These are phyloP conservation scores for Siniperca undulata DNA, from an alignment of 2,797 vertebrate genomes.

Conservation along the genomic window DNA sequence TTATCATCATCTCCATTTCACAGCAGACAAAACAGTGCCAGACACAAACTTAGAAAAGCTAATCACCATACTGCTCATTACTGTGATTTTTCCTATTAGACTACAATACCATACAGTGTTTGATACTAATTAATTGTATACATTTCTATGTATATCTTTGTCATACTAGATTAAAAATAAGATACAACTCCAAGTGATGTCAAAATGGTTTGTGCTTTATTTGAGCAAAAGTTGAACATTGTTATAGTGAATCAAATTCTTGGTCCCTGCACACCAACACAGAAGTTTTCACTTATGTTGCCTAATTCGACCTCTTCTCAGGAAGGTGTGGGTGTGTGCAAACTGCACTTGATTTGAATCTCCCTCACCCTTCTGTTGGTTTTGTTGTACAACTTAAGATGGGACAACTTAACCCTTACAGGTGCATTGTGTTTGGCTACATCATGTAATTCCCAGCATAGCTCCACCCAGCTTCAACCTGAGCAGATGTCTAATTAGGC, in stretches of 20 bases:
- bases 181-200: not conserved
- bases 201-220: constrained; percentile 48
- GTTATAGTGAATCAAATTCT: constrained; percentile 3
- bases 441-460: not conserved
- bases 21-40: constrained; percentile 11
- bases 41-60: constrained; percentile 5
- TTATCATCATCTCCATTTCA: constrained; percentile 17
- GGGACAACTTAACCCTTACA: not conserved
- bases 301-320: not conserved
- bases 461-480: not conserved
- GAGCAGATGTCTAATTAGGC: constrained; percentile 1
- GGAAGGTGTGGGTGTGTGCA: not conserved
- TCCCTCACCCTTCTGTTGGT: not conserved
- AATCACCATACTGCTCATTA: not conserved
- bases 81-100: not conserved
- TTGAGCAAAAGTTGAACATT: constrained; percentile 35
- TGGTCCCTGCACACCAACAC: constrained; percentile 1
- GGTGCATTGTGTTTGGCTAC: not conserved
- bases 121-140: not conserved
- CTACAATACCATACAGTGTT: not conserved
- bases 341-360: not conserved
- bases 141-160: constrained; percentile 3
- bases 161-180: constrained; percentile 2
- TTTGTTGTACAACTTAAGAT: not conserved
- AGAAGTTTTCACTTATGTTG: constrained; percentile 1